phyloP scores from a whole-genome alignment of 2,113 vertebrate genomes.

The Dicaeum eximium region DNA sequence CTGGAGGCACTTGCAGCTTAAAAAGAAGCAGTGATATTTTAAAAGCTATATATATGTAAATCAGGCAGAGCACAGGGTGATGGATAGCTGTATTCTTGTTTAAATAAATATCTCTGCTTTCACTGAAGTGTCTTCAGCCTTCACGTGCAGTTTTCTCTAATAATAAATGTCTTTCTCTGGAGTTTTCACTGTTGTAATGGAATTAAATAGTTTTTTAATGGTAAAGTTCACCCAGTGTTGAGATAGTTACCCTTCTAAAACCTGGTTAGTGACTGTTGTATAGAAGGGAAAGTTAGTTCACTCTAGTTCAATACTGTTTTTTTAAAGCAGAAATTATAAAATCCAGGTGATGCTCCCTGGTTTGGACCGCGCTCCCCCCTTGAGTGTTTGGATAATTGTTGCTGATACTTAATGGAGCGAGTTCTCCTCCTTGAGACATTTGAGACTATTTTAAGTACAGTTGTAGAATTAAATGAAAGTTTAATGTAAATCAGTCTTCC shows the following conservation, averaged over 20 bases:
- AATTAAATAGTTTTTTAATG: neutral
- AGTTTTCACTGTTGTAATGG: neutral
- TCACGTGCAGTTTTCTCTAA: neutral
- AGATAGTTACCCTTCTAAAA: neutral
- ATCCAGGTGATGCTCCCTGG: neutral
- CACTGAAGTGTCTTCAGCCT: neutral
- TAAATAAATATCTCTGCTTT: slow-evolving; percentile 5
- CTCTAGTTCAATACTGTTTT: neutral
- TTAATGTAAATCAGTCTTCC: neutral
- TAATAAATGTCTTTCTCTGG: neutral
- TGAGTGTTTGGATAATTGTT: neutral
- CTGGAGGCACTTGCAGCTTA: slow-evolving; percentile 19
- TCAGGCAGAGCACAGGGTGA: neutral
- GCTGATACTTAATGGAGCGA: neutral
- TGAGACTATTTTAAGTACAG: neutral
- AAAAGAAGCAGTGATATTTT: slow-evolving; percentile 19
- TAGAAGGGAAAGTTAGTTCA: neutral
- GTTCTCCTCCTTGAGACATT: neutral
- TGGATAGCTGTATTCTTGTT: slow-evolving; percentile 8
- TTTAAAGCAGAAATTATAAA: neutral
- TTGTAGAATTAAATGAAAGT: neutral
- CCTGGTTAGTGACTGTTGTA: neutral
- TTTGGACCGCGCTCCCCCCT: neutral
- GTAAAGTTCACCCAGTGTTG: neutral
- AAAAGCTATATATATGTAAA: slow-evolving; percentile 53